These are phyloP conservation scores for Melanotaenia duboulayi DNA, from an alignment of 2,113 vertebrate genomes.

Conservation along the genomic window DNA sequence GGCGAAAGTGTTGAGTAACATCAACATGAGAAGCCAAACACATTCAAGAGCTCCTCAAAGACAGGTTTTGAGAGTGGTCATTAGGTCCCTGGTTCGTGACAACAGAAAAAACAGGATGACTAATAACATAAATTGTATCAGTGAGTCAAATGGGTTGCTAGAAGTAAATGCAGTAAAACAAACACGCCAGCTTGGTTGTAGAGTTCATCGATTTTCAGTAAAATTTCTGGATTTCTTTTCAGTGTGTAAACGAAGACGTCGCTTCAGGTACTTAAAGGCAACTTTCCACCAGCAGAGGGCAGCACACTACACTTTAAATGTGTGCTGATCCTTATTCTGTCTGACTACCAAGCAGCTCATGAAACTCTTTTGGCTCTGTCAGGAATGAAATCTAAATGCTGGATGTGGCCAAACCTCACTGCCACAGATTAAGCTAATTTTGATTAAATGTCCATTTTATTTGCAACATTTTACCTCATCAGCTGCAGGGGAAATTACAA, in stretches of 20 bases:
- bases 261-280: background rate
- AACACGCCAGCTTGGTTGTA: background rate
- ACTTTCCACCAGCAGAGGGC: conserved; percentile 71
- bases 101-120: conserved; percentile 15
- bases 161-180: conserved; percentile 3
- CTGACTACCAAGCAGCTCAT: background rate
- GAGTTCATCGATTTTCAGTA: background rate
- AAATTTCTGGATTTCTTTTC: background rate
- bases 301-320: conserved; percentile 65
- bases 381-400: background rate
- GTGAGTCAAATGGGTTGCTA: background rate
- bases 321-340: background rate
- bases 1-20: conserved; percentile 28
- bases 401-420: background rate
- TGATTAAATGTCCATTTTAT: background rate
- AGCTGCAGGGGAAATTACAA: background rate
- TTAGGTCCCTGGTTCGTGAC: conserved; percentile 22
- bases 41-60: conserved; percentile 38
- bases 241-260: conserved; percentile 5
- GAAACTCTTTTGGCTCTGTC: background rate
- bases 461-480: background rate
- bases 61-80: conserved; percentile 30
- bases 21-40: conserved; percentile 16
- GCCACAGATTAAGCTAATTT: background rate
- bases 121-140: conserved; percentile 22